A percentile compares a stretch with the other conserved stretches of the same genome.
phyloP scores from a whole-genome alignment of 2,888 invertebrate species.

The Aporophyla lueneburgensis region DNA sequence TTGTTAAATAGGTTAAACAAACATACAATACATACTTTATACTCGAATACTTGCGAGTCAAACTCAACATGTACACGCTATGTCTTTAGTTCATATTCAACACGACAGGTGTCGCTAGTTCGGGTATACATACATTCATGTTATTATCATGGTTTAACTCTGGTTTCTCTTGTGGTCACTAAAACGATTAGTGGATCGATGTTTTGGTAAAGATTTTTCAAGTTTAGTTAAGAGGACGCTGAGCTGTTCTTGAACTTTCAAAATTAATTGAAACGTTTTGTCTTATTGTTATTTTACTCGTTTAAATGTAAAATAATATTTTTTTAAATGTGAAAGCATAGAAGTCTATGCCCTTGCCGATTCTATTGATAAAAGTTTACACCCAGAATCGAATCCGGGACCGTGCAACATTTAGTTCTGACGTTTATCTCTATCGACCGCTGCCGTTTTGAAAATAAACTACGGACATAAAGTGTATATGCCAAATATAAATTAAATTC shows the following conservation, averaged over 20 bases:
- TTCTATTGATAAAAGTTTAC: background rate
- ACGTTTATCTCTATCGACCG: slow-evolving; percentile 26
- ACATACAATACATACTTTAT: slow-evolving; percentile 39
- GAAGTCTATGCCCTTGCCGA: background rate
- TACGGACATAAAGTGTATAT: slow-evolving; percentile 29
- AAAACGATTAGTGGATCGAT: slow-evolving; percentile 30
- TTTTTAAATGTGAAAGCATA: background rate
- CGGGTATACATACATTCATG: slow-evolving; percentile 22
- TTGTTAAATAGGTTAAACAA: background rate
- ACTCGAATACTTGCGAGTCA: slow-evolving; percentile 28
- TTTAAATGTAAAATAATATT: background rate
- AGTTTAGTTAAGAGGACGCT: background rate
- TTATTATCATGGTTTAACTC: background rate
- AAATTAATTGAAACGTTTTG: background rate
- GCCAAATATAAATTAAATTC: slow-evolving; percentile 7
- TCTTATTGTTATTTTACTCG: background rate
- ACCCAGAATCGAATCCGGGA: slow-evolving; percentile 43
- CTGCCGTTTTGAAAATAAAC: slow-evolving; percentile 31
- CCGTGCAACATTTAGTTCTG: slow-evolving; percentile 1
- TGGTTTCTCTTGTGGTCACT: slow-evolving; percentile 28
- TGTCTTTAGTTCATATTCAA: slow-evolving; percentile 35
- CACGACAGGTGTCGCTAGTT: slow-evolving; percentile 39
- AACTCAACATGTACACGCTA: slow-evolving; percentile 36
- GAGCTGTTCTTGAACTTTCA: background rate
- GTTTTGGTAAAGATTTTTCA: background rate